Conservation (phyloP, 2,797 vertebrate genomes). For the Malacoraja senta region DNA sequence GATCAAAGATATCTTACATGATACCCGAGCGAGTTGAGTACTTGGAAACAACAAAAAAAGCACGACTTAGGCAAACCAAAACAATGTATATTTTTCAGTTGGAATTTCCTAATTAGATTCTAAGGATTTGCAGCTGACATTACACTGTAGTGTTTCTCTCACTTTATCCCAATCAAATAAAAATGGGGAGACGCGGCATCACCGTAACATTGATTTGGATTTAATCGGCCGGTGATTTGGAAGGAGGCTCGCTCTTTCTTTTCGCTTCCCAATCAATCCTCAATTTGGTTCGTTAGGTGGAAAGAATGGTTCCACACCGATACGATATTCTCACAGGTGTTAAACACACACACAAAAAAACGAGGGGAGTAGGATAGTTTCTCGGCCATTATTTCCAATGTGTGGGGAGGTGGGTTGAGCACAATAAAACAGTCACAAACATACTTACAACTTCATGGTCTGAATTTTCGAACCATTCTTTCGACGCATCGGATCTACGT, state of each 20-base stretch:
- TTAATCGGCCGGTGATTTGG: not conserved
- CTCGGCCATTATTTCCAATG: not conserved
- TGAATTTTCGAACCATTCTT: conserved; percentile 42
- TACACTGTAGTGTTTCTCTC: not conserved
- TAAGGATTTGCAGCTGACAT: not conserved
- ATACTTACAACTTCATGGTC: conserved; percentile 51
- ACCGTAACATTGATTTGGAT: not conserved
- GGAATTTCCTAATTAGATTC: not conserved
- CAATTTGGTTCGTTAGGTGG: not conserved
- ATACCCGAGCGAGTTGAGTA: not conserved
- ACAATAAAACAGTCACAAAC: not conserved
- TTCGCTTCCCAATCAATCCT: not conserved
- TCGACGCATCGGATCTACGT: conserved; percentile 53
- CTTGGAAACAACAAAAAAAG: not conserved
- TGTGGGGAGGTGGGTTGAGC: not conserved
- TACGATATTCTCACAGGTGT: not conserved
- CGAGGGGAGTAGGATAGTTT: not conserved
- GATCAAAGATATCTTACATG: not conserved
- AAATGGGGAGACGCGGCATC: not conserved
- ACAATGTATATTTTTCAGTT: not conserved
- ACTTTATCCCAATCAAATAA: not conserved
- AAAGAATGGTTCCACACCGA: not conserved
- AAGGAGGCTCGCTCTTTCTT: not conserved
- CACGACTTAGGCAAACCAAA: not conserved
- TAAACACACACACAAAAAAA: not conserved